A percentile compares a stretch with the other conserved stretches of the same genome.
phyloP scores from a whole-genome alignment of 1,140 invertebrate genomes.

The Coptotermes formosanus region DNA sequence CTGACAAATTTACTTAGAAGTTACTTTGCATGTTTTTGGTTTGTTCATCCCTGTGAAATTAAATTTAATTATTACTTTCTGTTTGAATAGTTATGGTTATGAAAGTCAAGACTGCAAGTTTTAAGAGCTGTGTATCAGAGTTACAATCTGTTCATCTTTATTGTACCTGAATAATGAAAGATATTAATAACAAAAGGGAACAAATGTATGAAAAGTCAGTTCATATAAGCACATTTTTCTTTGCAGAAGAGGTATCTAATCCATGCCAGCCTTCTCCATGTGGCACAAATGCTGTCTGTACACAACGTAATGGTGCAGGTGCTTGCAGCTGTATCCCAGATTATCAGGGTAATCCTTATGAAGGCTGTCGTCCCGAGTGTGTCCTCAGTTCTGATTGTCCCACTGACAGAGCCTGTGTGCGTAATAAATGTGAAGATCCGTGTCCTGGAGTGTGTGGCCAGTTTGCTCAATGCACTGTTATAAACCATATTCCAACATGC shows the following conservation, averaged over 20 bases:
- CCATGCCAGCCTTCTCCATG: constrained; percentile 63
- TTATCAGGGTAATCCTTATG: constrained; percentile 62
- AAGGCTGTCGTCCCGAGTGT: constrained; percentile 58
- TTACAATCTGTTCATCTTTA: too few species aligned
- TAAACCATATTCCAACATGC: constrained; percentile 65
- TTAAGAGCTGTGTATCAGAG: too few species aligned
- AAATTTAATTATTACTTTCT: too few species aligned
- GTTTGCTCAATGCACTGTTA: constrained; percentile 48
- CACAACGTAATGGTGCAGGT: constrained; percentile 58
- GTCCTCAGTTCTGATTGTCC: constrained; percentile 59
- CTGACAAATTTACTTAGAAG: too few species aligned
- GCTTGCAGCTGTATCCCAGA: constrained; percentile 60
- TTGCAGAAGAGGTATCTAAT: constrained; percentile 41
- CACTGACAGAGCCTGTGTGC: constrained; percentile 43
- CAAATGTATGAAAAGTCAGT: too few species aligned
- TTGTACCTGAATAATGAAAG: too few species aligned
- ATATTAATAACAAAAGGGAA: too few species aligned
- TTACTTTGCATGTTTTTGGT: too few species aligned
- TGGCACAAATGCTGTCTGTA: constrained; percentile 63
- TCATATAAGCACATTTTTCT: not conserved
- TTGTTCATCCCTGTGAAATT: too few species aligned
- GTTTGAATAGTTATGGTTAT: too few species aligned
- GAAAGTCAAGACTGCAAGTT: too few species aligned
- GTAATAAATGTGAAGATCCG: constrained; percentile 44
- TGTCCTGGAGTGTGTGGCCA: constrained; percentile 49